These are phyloP conservation scores for Aporophyla nigra DNA, from an alignment of 2,888 invertebrate genomes.

Conservation along the genomic window DNA sequence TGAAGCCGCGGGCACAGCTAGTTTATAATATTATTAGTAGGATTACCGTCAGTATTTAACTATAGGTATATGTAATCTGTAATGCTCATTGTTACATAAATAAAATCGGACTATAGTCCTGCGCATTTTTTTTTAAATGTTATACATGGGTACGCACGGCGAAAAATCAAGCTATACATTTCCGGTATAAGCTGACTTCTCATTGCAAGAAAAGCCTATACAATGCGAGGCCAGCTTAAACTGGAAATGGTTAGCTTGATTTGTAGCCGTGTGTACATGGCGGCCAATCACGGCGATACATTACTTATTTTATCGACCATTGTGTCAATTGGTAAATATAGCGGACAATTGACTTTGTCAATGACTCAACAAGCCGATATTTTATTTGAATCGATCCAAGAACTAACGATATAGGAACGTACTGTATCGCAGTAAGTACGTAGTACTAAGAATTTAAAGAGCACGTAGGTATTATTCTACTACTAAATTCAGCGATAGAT, in stretches of 20 bases:
- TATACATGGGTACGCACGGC: too few relatives aligned
- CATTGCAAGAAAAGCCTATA: too few relatives aligned
- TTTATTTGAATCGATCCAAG: not conserved
- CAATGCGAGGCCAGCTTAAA: too few relatives aligned
- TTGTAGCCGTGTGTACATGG: too few relatives aligned
- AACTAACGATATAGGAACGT: not conserved
- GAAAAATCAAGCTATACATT: too few relatives aligned
- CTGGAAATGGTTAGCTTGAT: too few relatives aligned
- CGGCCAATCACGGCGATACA: not conserved
- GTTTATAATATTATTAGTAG: too few relatives aligned
- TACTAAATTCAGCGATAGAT: not conserved
- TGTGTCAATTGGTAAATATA: slow-evolving; percentile 27
- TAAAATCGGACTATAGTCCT: not conserved
- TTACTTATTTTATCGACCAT: slow-evolving; percentile 8
- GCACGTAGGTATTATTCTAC: not conserved
- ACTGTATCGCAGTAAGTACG: not conserved
- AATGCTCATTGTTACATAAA: not conserved
- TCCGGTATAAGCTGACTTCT: too few relatives aligned
- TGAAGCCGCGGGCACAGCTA: too few relatives aligned
- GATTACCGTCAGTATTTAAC: too few relatives aligned
- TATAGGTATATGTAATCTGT: not conserved
- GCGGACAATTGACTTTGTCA: slow-evolving; percentile 19
- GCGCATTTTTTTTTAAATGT: not conserved
- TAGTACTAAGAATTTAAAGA: not conserved
- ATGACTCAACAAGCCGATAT: slow-evolving; percentile 9